phyloP scores from a whole-genome alignment of 2,113 vertebrate genomes.

The Notothenia rossii region DNA sequence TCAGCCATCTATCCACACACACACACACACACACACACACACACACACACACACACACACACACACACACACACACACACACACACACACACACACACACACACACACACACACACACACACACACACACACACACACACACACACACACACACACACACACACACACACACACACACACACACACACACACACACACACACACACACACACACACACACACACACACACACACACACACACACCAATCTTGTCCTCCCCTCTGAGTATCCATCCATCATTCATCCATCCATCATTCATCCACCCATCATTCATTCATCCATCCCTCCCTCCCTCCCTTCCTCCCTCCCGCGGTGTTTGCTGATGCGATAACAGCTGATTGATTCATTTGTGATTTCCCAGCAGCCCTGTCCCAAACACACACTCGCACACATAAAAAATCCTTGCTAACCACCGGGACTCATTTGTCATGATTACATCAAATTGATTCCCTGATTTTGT shows the following conservation, averaged over 20 bases:
- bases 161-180: too few species aligned
- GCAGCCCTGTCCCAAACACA: slow-evolving; percentile 62
- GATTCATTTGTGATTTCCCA: slow-evolving; percentile 83
- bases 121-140: slow-evolving; percentile 18
- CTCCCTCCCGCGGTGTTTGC: slow-evolving; percentile 66
- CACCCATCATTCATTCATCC: slow-evolving; percentile 16
- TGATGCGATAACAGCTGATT: slow-evolving; percentile 84
- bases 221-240: slow-evolving; percentile 19
- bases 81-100: slow-evolving; percentile 23
- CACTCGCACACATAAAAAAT: slow-evolving; percentile 24
- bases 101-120: slow-evolving; percentile 23
- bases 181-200: too few species aligned
- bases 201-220: too few species aligned
- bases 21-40: slow-evolving; percentile 29
- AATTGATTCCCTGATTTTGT: slow-evolving; percentile 85
- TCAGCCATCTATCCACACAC: slow-evolving; percentile 76
- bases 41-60: slow-evolving; percentile 28
- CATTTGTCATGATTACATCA: slow-evolving; percentile 86
- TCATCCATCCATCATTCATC: slow-evolving; percentile 28
- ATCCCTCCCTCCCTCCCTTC: slow-evolving; percentile 52
- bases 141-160: slow-evolving; percentile 22
- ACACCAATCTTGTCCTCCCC: slow-evolving; percentile 56
- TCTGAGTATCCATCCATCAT: slow-evolving; percentile 59
- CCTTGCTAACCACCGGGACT: slow-evolving; percentile 70
- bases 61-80: slow-evolving; percentile 23